phyloP scores from a whole-genome alignment of 2,113 vertebrate genomes.

The Dissostichus mawsoni region DNA sequence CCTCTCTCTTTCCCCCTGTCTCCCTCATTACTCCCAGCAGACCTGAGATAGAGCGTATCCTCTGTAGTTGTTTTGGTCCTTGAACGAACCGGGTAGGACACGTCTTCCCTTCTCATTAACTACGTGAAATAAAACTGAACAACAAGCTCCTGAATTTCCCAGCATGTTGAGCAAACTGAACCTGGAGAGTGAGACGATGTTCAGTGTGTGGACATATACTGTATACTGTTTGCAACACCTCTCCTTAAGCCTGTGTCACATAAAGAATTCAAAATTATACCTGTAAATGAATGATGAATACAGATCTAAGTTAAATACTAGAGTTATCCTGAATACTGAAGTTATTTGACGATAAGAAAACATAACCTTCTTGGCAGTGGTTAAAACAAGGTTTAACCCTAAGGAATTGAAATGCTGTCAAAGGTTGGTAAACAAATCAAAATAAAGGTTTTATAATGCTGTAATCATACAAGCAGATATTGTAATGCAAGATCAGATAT shows the following conservation, averaged over 20 bases:
- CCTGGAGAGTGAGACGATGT: neutral
- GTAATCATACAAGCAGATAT: too few species aligned
- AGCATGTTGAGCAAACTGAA: neutral
- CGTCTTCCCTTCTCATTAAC: slow-evolving; percentile 41
- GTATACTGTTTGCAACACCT: neutral
- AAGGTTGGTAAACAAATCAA: too few species aligned
- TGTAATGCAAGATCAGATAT: too few species aligned
- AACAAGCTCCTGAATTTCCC: neutral
- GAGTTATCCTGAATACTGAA: too few species aligned
- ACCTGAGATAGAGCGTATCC: slow-evolving; percentile 19
- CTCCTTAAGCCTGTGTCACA: neutral
- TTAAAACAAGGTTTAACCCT: too few species aligned
- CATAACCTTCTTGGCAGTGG: too few species aligned
- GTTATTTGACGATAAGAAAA: too few species aligned
- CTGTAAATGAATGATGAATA: neutral
- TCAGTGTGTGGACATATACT: neutral
- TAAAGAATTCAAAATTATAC: neutral
- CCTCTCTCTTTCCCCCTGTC: neutral
- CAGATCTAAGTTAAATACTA: too few species aligned
- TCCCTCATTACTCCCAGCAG: slow-evolving; percentile 43
- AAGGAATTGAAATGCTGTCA: too few species aligned
- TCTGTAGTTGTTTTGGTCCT: slow-evolving; percentile 47
- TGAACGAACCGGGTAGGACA: slow-evolving; percentile 19
- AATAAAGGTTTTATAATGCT: too few species aligned
- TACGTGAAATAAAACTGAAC: neutral